A percentile compares a stretch with the other conserved stretches of the same genome.
These are phyloP conservation scores for Amblyopsis hoosieri DNA, from an alignment of 2,797 vertebrate species.

Conservation along the genomic window DNA sequence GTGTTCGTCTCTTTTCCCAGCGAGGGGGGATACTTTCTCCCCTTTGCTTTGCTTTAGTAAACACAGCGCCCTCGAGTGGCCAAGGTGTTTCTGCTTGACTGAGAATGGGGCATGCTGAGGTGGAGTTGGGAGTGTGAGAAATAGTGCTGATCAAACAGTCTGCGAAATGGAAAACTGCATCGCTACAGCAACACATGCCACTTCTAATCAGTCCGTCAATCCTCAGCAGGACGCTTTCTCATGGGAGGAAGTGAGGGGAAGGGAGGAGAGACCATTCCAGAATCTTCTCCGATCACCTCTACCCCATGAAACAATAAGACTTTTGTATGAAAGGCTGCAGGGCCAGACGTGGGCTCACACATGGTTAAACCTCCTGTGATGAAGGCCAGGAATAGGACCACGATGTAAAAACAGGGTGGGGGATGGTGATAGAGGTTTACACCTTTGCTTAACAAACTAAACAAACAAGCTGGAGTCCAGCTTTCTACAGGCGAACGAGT, in stretches of 20 bases:
- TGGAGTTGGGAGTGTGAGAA: slow-evolving; percentile 43
- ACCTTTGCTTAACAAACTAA: slow-evolving; percentile 6
- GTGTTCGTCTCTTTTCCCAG: slow-evolving; percentile 55
- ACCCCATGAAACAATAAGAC: slow-evolving; percentile 57
- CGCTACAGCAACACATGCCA: slow-evolving; percentile 39
- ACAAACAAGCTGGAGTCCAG: slow-evolving; percentile 42
- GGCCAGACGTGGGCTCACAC: slow-evolving; percentile 26
- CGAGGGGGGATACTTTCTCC: slow-evolving; percentile 43
- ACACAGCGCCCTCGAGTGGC: slow-evolving; percentile 52
- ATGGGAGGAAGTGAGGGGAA: slow-evolving; percentile 48
- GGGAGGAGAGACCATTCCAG: slow-evolving; percentile 16
- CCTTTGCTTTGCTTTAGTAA: slow-evolving; percentile 19
- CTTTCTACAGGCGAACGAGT: slow-evolving; percentile 29
- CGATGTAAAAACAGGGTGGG: background rate
- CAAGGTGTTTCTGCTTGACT: slow-evolving; percentile 22
- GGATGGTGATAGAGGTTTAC: slow-evolving; percentile 34
- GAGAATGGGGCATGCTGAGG: slow-evolving; percentile 33
- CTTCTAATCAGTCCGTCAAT: slow-evolving; percentile 57
- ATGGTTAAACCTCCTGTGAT: slow-evolving; percentile 44
- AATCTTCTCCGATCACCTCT: slow-evolving; percentile 43
- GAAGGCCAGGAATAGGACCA: slow-evolving; percentile 17
- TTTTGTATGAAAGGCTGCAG: slow-evolving; percentile 47
- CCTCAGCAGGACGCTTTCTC: slow-evolving; percentile 39
- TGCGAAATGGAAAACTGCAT: slow-evolving; percentile 54
- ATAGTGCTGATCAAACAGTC: slow-evolving; percentile 40